Evolutionary conservation across 2,888 invertebrate genomes (phyloP).

Genomic region (Aspidapion aeneum): DNA sequence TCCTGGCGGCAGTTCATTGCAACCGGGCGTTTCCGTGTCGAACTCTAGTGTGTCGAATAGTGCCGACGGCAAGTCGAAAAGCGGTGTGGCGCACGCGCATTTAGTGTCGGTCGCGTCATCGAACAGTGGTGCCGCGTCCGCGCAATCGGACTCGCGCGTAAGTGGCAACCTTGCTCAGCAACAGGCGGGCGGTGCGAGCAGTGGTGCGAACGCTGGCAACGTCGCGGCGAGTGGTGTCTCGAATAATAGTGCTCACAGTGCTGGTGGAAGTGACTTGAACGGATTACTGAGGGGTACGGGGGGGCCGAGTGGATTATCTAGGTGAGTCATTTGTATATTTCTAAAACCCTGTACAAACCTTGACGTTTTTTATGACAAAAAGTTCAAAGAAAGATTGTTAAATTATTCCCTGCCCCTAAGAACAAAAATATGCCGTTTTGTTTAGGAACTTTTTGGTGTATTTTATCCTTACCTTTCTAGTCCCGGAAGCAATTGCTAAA

Average conservation of each 20-base stretch:
- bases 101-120: not conserved
- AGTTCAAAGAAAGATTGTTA: too few species aligned
- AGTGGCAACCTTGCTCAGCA: too few species aligned
- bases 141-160: not conserved
- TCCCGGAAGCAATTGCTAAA: too few species aligned
- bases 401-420: too few species aligned
- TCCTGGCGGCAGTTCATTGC: not conserved
- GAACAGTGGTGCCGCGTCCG: not conserved
- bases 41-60: conserved; percentile 3
- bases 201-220: conserved; percentile 2
- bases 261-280: conserved; percentile 44
- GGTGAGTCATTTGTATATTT: not conserved
- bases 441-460: too few species aligned
- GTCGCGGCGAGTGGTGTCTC: not conserved
- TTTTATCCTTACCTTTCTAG: too few species aligned
- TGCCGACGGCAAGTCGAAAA: conserved; percentile 41
- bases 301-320: conserved; percentile 34
- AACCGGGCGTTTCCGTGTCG: not conserved
- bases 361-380: too few species aligned
- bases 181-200: conserved; percentile 29
- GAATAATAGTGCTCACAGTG: not conserved
- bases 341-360: too few species aligned
- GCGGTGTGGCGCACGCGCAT: conserved; percentile 32
- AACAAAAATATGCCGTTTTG: too few species aligned
- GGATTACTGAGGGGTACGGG: conserved; percentile 41